Base-by-base conservation (phyloP, 1,140 invertebrate genomes). In the Microplitis demolitor region DNA sequence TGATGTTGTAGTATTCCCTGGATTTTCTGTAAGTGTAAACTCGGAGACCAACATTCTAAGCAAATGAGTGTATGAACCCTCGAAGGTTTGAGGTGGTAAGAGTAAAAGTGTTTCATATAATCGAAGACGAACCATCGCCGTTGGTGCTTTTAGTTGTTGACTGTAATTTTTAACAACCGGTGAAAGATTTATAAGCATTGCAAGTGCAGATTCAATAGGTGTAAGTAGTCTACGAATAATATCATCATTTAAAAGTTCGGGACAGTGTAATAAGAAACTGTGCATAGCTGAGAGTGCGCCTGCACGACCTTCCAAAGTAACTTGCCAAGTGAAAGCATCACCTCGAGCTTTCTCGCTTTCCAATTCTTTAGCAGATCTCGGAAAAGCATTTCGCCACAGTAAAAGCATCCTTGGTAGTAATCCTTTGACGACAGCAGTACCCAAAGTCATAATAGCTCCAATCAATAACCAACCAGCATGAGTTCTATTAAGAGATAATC, bases 321-420 rank as follows among this genome's bases (percentile, higher is more conserved):
- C 95, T 90, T 99, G 97, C 98, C 98, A 99, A 53, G 98, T 99
- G 84, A 99, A 99, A 0, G 96, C 95, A 89, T 99, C 98, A 5
- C 98, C 98, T 72, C 98, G 90, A 0, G 96, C 94, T 83, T 98
- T 99, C 87, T 99, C 98, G 5, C 95, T 96, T 81, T 99, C 98
- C 24, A 99, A 89, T 85, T 99, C 97, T 82, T 98, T 98, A 35
- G 92, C 92, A 0, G 97, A 98, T 54, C 97, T 90, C 0, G 98
- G 98, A 85, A 99, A 99, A 34, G 97, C 97, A 87, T 98, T 98
- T 78, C 97, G 92, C 98, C 98, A 99, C 3, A 99, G 86, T 3
- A 98, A 84, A 69, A 99, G 83, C 94, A 99, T 97, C 75, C 97
- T 89, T 0, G 97, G 97, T 56, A 98, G 83, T 31, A 98, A 87